Base-by-base conservation (phyloP, 2,888 invertebrate genomes). In the Watsonalla binaria region DNA sequence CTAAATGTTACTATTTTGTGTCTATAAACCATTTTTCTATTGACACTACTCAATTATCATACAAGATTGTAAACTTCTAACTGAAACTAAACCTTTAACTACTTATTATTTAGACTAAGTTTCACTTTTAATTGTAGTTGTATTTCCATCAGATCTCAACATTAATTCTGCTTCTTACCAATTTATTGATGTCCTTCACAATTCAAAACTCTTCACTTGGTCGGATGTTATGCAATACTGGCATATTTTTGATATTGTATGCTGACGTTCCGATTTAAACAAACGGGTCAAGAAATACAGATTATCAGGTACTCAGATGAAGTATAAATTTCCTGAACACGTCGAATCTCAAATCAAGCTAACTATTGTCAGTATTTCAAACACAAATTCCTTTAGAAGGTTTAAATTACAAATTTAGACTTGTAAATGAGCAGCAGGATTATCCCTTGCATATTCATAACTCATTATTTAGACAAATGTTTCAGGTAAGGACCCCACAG, bases 401-500 rank as follows among this genome's bases (percentile, higher is more conserved):
- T 4, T 8, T 11, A 42, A 24, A 8, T 42, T 42, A 11, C 11
- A 42, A 42, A 42, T 42, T 42, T 42, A 8, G 45, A 33, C 35
- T 42, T 42, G 13, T 45, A 33, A 13, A 24, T 42, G 42, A 15
- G 46, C 45, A 6, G 46, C 13, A 54, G 63, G 66, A 68, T 74
- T 67, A 69, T 59, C 57, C 60, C 58, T 66, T 75, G 62, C 67
- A 77, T 80, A 79, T 77, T 77, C 68, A 77, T 76, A 55, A 66
- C 60, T 56, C 47, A 54, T 62, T 59, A 56, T 57, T 61, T 52
- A 47, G 59, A 58, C 47, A 61, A 59, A 51, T 55, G 48, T 63
- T 75, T 74, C 74, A 80, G 78, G 76, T 76, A 79, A 58, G 72
- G 69, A 72, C 76, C 72, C 66, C 76, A 72, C 74, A 72, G 55